Evolutionary conservation across 2,113 vertebrate species (phyloP), one percentile per base, ranked within the genome.

Genomic region (Lethenteron reissneri): DNA sequence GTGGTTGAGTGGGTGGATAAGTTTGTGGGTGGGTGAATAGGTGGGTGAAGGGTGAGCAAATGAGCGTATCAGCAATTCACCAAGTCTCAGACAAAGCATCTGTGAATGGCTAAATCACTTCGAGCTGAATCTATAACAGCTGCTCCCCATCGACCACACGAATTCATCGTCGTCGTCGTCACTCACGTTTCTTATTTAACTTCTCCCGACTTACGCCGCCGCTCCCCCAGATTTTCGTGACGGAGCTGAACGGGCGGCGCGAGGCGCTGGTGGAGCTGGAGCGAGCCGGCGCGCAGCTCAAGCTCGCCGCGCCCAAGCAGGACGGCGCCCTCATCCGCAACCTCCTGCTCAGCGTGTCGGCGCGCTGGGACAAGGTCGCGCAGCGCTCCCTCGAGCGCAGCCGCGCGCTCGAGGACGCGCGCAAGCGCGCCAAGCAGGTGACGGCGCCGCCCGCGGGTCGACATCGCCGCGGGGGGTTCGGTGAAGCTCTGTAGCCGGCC

Each of bases 401-500:
- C 6, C 79, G 75, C 10, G 70, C 62, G 2, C 81, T 88, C 68
- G 86, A 87, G 70, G 82, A 85, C 12, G 82, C 82, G 72, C 82
- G 79, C 72, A 84, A 81, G 78, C 80, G 78, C 4, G 82, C 81
- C 57, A 86, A 84, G 79, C 83, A 86, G 83, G 86, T 88, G 75
- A 70, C 2, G 41, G 41, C 41, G 41, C 41, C 41, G 5, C 41
- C 41, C 41, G 41, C 41, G 41, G 41, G 41, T 7, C 41, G 41
- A 41, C 41, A 41, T 41, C 41, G 41, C 41, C 41, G 6, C 6
- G 41, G 41, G 41, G 41, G 41, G 41, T 41, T 41, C 41, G 41
- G 41, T 41, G 41, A 7, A 41, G 41, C 41, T 41, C 41, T 41
- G 41, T 41, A 41, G 41, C 41, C 41, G 6, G 41, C 41, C 5